Base-by-base conservation (phyloP, 2,797 vertebrate genomes). In the Acanthopagrus latus region DNA sequence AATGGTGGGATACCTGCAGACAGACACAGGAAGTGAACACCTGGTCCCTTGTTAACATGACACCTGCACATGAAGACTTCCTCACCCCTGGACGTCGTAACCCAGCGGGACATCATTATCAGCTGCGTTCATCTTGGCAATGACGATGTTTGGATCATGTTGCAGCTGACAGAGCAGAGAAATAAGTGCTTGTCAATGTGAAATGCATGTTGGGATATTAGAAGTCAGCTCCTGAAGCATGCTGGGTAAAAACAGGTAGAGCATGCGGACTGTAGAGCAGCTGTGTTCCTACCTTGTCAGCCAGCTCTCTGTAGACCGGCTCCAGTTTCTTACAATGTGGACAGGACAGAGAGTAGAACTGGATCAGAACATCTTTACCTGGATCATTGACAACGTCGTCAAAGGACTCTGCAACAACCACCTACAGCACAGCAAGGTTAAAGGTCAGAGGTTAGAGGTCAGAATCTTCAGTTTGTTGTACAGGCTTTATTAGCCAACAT, bases 61-160 rank as follows among this genome's bases (percentile, higher is more conserved):
- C 18, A 48, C 7, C 38, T 33, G 54, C 18, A 58, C 29, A n/a
- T 11, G 20, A 7, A 16, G 17, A 7, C 25, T 5, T 17, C 16
- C 89, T 95, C 88, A 96, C 95, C 95, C 95, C 46, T 93, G 93
- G 9, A 96, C 93, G 4, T 95, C 93, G 65, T 94, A 96, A 50
- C 88, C 79, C 25, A 82, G 72, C 0, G 95, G 95, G 9, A 96
- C 79, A 29, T 96, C 95, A 38, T 95, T 96, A 7, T 91, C 90
- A 0, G 91, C 85, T 1, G 93, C 94, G 1, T 96, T 95, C 94
- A 96, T 96, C 88, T 95, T 95, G 33, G 92, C 91, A 23, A 96
- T 81, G 25, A 95, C 66, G 0, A 95, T 66, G 52, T 87, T 82
- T 0, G 89, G 83, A 60, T 95, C 86, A 27, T 72, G 81, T 25